These are phyloP conservation scores for Matsumyia berberina DNA, from an alignment of 2,888 invertebrate genomes.

Conservation along the genomic window DNA sequence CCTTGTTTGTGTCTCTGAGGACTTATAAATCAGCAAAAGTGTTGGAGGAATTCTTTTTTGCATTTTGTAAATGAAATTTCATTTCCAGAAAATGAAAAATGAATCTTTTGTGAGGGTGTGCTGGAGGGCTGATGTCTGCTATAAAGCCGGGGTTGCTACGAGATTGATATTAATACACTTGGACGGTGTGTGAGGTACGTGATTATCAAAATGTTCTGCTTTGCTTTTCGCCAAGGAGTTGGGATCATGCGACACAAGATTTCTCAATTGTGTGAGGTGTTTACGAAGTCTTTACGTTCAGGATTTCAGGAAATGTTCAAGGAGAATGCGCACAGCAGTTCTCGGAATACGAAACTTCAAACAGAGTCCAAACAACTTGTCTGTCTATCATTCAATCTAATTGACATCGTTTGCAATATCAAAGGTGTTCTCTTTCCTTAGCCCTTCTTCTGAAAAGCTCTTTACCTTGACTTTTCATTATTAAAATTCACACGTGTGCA, in stretches of 20 bases:
- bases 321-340: no score
- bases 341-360: no score
- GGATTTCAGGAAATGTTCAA: no score
- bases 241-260: no score
- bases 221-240: no score
- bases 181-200: neutral
- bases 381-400: no score
- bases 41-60: conserved; percentile 4
- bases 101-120: conserved; percentile 13
- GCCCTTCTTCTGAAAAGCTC: no score
- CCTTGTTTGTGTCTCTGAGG: conserved; percentile 45
- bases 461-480: conserved; percentile 15
- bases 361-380: no score
- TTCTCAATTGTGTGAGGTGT: no score
- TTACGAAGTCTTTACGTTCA: no score
- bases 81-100: conserved; percentile 44
- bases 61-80: conserved; percentile 61
- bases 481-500: conserved; percentile 26
- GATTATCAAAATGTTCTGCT: neutral
- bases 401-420: no score
- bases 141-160: conserved; percentile 2
- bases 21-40: conserved; percentile 45
- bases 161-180: neutral
- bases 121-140: neutral
- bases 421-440: no score